A percentile compares a stretch with the other conserved stretches of the same genome.
Conservation (phyloP, 2,888 invertebrate genomes). For the Strigamia crassipes region DNA sequence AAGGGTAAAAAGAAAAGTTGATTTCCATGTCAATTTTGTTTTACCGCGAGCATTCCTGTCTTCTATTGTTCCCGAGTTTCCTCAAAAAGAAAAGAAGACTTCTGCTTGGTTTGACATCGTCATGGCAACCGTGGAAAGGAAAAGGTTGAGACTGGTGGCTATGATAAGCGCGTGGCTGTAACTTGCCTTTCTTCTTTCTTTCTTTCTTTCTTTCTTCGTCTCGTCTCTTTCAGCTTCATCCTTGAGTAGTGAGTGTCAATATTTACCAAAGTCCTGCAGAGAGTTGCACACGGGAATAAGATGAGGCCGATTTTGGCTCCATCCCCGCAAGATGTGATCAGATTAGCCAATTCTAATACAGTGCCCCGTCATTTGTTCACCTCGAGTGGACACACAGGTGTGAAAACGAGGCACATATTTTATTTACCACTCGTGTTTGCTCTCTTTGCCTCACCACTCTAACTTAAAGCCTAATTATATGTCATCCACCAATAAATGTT, state of each 20-base stretch:
- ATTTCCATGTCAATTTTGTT: slow-evolving; percentile 20
- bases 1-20: background rate
- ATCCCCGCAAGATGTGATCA: slow-evolving; percentile 29
- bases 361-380: slow-evolving; percentile 5
- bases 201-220: background rate
- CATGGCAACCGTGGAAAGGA: slow-evolving; percentile 33
- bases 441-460: background rate
- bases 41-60: slow-evolving; percentile 15
- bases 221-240: slow-evolving; percentile 27
- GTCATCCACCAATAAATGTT: too few species aligned
- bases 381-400: slow-evolving; percentile 11
- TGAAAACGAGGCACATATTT: slow-evolving; percentile 33
- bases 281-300: slow-evolving; percentile 22
- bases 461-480: too few species aligned
- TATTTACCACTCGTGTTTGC: background rate
- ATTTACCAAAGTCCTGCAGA: slow-evolving; percentile 26
- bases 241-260: slow-evolving; percentile 41
- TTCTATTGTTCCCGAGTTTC: background rate
- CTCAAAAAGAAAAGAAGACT: slow-evolving; percentile 8
- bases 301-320: slow-evolving; percentile 32
- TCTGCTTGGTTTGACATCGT: slow-evolving; percentile 29
- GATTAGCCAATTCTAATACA: slow-evolving; percentile 16
- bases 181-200: slow-evolving; percentile 19
- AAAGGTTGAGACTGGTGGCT: slow-evolving; percentile 7
- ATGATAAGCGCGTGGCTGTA: slow-evolving; percentile 12